Base-by-base conservation (phyloP, 2,113 vertebrate genomes). In the Ammodytes dubius region DNA sequence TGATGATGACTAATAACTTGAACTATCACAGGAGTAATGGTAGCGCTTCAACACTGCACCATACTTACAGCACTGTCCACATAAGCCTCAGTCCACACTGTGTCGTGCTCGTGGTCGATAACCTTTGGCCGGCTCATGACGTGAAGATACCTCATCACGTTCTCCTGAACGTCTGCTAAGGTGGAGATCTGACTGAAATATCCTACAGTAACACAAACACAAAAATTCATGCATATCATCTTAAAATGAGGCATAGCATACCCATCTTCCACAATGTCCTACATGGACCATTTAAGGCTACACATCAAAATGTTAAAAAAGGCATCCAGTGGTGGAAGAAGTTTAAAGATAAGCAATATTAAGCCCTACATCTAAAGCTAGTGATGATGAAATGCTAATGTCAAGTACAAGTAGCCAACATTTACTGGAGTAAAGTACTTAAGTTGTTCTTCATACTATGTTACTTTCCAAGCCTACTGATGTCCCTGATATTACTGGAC, bases 171-270 rank as follows among this genome's bases (percentile, higher is more conserved):
- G 0, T 99, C 98, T 17, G 98, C 98, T 90, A 99, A 89, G 0
- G 98, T 99, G 59, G 98, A 99, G 84, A 99, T 99, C 94, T 99
- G 98, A 85, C 97, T 98, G 69, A 99, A 99, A 88, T 98, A 99
- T 0, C 98, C 98, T 99, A 94, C 10, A 82, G 59, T 13, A 11
- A 83, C 73, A 82, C 42, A 88, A 35, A 88, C 57, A 76, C n/a
- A 72, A 3, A 27, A 27, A 27, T 27, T 27, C 27, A 27, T 2
- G 27, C 27, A 15, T 27, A 19, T 56, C 12, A 46, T 40, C 13
- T 3, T 17, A 15, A 39, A 11, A 81, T 47, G 5, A 66, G 42
- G 15, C 13, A 49, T 8, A 27, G 6, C 19, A n/a, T 2, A 17
- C 42, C 9, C 27, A 19, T 56, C n/a, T 5, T 61, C 4, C 14